Conservation (phyloP, 2,888 invertebrate genomes). For the Minunthozetes semirufus region DNA sequence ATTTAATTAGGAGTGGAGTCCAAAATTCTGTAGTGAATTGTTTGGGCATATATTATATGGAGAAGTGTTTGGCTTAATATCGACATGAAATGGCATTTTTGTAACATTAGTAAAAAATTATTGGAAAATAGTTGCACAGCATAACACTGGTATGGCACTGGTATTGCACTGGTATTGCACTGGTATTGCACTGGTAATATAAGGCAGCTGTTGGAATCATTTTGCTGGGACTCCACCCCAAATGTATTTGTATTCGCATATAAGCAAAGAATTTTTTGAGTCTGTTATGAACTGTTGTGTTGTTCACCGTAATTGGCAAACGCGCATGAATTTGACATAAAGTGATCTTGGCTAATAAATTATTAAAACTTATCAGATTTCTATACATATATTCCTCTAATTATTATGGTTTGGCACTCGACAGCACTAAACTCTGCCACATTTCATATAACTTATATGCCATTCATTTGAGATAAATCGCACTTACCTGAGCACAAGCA, state of each 20-base stretch:
- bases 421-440: slow-evolving; percentile 13
- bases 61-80: slow-evolving; percentile 3
- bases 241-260: slow-evolving; percentile 6
- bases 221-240: slow-evolving; percentile 10
- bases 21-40: not conserved
- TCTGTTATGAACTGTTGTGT: not conserved
- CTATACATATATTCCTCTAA: slow-evolving; percentile 25
- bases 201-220: slow-evolving; percentile 21
- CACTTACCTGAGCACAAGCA: slow-evolving; percentile 1
- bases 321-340: slow-evolving; percentile 30
- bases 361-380: slow-evolving; percentile 29
- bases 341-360: not conserved
- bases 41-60: slow-evolving; percentile 19
- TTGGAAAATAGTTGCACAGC: not conserved
- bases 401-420: slow-evolving; percentile 29
- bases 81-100: slow-evolving; percentile 14
- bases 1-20: not conserved
- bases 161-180: no score
- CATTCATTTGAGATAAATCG: not conserved
- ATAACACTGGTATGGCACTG: not conserved
- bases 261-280: not conserved
- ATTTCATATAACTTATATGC: not conserved
- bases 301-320: not conserved
- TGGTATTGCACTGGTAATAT: not conserved
- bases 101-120: slow-evolving; percentile 16